Conservation (phyloP, 1,140 invertebrate species). For the Pemphigus obesinymphae region DNA sequence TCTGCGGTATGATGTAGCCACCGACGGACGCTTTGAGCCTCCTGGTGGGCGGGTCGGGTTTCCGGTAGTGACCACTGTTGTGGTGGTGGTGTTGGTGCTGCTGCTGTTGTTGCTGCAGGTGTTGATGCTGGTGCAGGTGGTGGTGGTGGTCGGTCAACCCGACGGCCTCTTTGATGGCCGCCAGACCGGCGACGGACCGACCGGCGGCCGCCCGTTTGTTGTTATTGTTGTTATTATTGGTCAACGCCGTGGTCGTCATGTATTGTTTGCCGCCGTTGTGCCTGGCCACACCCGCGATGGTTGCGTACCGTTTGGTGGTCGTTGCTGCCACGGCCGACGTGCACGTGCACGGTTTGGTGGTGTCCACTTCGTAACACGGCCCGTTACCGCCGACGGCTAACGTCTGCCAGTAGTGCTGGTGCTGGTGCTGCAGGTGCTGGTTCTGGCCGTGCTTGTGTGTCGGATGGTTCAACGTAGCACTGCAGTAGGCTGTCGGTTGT, state of each 20-base stretch:
- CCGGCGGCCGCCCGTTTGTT: neutral
- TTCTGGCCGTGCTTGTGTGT: neutral
- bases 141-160: neutral
- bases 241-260: neutral
- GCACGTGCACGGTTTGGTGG: conserved; percentile 24
- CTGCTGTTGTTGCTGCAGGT: neutral
- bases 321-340: neutral
- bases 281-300: conserved; percentile 19
- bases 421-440: neutral
- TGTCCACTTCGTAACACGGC: conserved; percentile 23
- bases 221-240: neutral
- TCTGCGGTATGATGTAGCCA: conserved; percentile 15
- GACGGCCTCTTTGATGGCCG: neutral
- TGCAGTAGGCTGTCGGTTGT: neutral
- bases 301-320: conserved; percentile 31
- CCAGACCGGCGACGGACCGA: neutral
- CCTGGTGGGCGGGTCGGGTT: neutral
- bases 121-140: neutral
- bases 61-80: neutral
- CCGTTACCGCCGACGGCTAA: neutral
- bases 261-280: conserved; percentile 27
- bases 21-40: conserved; percentile 29
- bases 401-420: conserved; percentile 15
- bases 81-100: neutral
- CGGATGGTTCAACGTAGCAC: neutral